Evolutionary conservation across 35 echinoderm and acorn worm species (phyloP).

Genomic region (Strongylocentrotus purpuratus): DNA sequence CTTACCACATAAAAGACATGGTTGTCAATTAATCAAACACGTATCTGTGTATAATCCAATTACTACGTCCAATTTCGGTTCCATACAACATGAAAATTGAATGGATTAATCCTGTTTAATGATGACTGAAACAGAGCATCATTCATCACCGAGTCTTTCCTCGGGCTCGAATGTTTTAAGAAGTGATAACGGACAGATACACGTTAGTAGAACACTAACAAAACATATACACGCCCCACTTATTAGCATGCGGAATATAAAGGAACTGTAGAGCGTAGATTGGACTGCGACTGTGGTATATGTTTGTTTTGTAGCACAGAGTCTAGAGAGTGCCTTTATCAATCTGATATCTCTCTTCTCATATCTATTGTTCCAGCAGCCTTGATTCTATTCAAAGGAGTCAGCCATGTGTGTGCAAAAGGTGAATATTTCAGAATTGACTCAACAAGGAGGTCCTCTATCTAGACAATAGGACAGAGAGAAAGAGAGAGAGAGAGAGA

Average conservation of each 20-base stretch:
- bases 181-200: background rate
- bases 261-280: background rate
- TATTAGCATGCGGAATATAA: background rate
- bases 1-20: background rate
- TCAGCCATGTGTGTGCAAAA: background rate
- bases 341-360: background rate
- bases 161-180: background rate
- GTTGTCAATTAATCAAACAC: background rate
- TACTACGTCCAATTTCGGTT: background rate
- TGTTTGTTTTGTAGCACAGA: background rate
- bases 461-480: background rate
- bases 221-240: conserved; percentile 5
- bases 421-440: conserved; percentile 18
- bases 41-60: background rate
- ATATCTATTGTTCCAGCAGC: background rate
- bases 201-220: background rate
- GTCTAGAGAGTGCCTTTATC: background rate
- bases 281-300: background rate
- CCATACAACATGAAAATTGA: background rate
- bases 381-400: background rate
- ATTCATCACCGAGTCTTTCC: background rate
- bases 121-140: background rate
- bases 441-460: background rate
- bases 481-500: background rate
- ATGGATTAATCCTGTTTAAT: background rate